A percentile compares a stretch with the other conserved stretches of the same genome.
These are phyloP conservation scores for Hydropotes inermis DNA, from an alignment of 2,113 vertebrate species.

Conservation along the genomic window DNA sequence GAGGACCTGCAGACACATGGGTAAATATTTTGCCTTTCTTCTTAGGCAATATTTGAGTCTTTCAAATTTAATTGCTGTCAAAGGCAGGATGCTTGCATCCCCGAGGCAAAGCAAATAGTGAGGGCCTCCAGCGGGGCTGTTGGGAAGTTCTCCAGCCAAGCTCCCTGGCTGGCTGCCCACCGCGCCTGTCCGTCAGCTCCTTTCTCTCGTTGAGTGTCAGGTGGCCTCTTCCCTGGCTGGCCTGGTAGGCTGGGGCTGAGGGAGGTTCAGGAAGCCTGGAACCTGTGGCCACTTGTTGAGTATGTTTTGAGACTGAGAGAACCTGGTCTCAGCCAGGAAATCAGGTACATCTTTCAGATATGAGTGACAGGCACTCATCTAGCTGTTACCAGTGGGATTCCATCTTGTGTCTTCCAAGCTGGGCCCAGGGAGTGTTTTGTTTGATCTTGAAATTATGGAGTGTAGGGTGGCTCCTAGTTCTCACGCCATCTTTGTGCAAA, in stretches of 20 bases:
- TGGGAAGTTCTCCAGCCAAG: not conserved
- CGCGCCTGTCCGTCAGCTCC: not conserved
- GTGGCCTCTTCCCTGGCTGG: not conserved
- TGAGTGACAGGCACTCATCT: not conserved
- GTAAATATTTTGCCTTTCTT: constrained; percentile 85
- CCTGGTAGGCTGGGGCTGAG: not conserved
- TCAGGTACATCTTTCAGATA: not conserved
- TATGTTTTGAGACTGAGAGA: not conserved
- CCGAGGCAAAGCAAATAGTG: constrained; percentile 73
- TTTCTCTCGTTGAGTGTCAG: not conserved
- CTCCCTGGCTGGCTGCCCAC: not conserved
- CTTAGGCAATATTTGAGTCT: constrained; percentile 82
- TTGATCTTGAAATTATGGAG: not conserved
- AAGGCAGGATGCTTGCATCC: constrained; percentile 75
- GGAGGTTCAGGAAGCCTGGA: not conserved
- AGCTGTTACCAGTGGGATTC: not conserved
- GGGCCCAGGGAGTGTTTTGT: not conserved
- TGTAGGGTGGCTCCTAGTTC: not conserved
- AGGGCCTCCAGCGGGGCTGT: constrained; percentile 56
- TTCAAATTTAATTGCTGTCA: constrained; percentile 83
- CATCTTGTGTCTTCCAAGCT: not conserved
- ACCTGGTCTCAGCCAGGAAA: not conserved
- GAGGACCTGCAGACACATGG: constrained; percentile 82
- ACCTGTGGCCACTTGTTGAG: not conserved
- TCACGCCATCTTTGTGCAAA: not conserved